Base-by-base conservation (phyloP, 2,113 vertebrate genomes). In the Takifugu flavidus region DNA sequence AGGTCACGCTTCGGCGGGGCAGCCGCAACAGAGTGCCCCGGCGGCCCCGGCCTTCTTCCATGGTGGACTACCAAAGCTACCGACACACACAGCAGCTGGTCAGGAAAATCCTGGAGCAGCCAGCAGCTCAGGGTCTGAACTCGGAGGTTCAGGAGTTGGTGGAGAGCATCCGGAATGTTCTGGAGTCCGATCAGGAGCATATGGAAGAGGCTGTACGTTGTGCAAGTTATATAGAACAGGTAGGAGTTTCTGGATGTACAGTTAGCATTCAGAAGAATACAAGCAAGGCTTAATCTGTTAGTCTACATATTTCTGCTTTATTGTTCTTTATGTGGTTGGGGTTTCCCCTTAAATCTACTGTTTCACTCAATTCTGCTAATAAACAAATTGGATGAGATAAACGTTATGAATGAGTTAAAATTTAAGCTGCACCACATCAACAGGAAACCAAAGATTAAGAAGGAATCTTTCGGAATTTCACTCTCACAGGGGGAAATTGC, bases 121-220 rank as follows among this genome's bases (percentile, higher is more conserved):
- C 92, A 0, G 88, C 90, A 3, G 31, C 72, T 1, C 87, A 90
- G 82, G 90, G 75, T 4, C 84, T 93, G 86, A 82, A 85, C 8
- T 90, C 91, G 0, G 93, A 94, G 71, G 79, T 95, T 53, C 86
- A 85, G 0, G 86, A 94, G 62, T 82, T 94, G 25, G 89, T 94
- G 51, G 92, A 95, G 75, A 92, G 87, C 65, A 95, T 90, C 44
- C 92, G 93, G 14, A 89, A 84, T 0, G 86, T 95, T n/a, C 79
- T 96, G 72, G 93, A 91, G 78, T 92, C 93, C 0, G 94, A 94
- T 4, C 90, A 95, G 79, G 90, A 93, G 49, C 89, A 92, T 64
- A 94, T 93, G 93, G 90, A 94, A 49, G 94, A 94, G 83, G 92
- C 88, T 2, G 89, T 94, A 44, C 90, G 86, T 26, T 94, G 92